Conservation (phyloP, 2,888 invertebrate genomes). For the Blera fallax region DNA sequence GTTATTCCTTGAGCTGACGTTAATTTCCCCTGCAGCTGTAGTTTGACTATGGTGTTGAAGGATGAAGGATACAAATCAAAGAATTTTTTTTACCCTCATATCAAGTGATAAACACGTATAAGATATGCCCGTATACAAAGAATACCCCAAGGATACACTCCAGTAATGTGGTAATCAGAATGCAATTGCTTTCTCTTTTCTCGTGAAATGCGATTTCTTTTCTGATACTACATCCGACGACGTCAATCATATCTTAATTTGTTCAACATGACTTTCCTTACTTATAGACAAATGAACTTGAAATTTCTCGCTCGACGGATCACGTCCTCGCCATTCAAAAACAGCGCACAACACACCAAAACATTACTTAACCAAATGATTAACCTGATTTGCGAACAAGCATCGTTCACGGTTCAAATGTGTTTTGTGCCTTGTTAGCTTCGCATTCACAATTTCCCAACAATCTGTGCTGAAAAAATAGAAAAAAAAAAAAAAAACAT, state of each 20-base stretch:
- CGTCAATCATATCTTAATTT: too few species aligned
- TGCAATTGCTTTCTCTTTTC: background rate
- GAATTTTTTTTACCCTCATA: too few species aligned
- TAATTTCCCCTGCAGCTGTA: too few species aligned
- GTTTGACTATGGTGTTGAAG: too few species aligned
- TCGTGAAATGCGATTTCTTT: background rate
- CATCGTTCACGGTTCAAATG: background rate
- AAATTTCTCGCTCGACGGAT: conserved; percentile 11
- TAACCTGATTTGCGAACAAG: conserved; percentile 34
- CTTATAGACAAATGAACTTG: background rate
- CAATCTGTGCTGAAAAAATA: background rate
- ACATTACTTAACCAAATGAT: conserved; percentile 31
- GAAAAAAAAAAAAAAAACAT: background rate
- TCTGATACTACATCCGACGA: background rate
- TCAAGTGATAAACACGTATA: too few species aligned
- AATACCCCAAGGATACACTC: too few species aligned
- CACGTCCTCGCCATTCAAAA: conserved; percentile 26
- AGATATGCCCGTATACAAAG: too few species aligned
- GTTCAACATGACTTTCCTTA: background rate
- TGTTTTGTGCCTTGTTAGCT: background rate
- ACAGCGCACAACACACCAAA: background rate
- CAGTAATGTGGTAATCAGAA: too few species aligned
- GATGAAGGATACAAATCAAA: too few species aligned
- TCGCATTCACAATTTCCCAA: background rate
- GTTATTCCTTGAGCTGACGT: too few species aligned